Base-by-base conservation (phyloP, 2,797 vertebrate genomes). In the Onychomys arenicola region DNA sequence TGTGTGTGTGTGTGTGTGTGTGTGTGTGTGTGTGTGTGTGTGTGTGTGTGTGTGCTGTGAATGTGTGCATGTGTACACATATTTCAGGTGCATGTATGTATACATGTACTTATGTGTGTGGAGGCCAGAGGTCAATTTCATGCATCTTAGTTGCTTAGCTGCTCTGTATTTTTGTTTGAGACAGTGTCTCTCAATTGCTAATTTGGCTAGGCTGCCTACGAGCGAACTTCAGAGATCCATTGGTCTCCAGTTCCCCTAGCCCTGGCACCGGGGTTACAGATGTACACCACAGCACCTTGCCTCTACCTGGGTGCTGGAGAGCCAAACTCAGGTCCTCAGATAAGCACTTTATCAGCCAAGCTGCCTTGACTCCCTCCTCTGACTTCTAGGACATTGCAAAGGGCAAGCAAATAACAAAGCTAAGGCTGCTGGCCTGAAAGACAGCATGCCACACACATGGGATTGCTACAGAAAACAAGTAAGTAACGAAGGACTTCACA, bases 391-490 rank as follows among this genome's bases (percentile, higher is more conserved):
- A 80, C 43, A 67, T 0, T 11, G 6, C 71, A 76, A 96, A 94
- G 59, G 87, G 19, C 89, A 57, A 92, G 21, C 13, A 46, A 89
- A 65, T 75, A 91, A 57, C 69, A 95, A 93, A 96, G 73, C 29
- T 27, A 78, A 77, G 57, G 49, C 52, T 43, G 29, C 46, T 34
- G 75, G 73, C 83, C 85, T 83, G 43, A 91, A 96, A 94, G 83
- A 83, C 85, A 43, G 37, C 13, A 1, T 25, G 49, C 52, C 75
- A 65, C 84, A 57, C 0, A 91, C 49, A 14, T 65, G 75, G 73
- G 46, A 80, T 63, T 89, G 80, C 81, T 95, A 93, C n/a, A 93
- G 87, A 95, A 96, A 96, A 96, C 89, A 93, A 96, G 90, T 90
- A 92, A 95, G 87, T 87, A 95, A 84, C 61, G 95, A 91, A 96